Percentiles rank a stretch among this genome's conserved stretches.
These are phyloP conservation scores for Oxystoma pomonae DNA, from an alignment of 2,888 invertebrate genomes.

Conservation along the genomic window DNA sequence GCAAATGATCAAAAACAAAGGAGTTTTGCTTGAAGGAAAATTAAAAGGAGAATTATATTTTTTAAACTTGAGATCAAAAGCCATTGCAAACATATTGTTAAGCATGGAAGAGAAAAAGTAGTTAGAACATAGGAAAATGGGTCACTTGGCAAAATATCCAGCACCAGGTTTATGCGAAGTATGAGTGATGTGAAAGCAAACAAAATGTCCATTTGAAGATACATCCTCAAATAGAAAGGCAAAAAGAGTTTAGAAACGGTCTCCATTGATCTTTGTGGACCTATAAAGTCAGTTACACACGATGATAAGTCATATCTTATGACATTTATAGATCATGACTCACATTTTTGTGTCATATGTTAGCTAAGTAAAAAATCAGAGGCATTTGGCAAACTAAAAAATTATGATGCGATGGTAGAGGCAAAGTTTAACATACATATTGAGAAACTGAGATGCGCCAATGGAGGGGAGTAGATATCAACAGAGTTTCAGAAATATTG, in stretches of 20 bases:
- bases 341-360: neutral
- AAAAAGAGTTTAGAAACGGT: neutral
- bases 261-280: neutral
- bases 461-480: slow-evolving; percentile 9
- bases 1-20: too few relatives aligned
- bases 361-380: neutral
- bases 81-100: neutral
- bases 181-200: neutral
- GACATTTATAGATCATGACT: too few relatives aligned
- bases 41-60: neutral
- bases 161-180: neutral
- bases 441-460: slow-evolving; percentile 5
- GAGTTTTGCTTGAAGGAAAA: too few relatives aligned
- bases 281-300: neutral
- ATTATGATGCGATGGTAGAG: slow-evolving; percentile 1
- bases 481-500: neutral
- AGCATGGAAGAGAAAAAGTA: neutral
- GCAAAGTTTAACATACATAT: slow-evolving; percentile 6
- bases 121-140: neutral
- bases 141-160: neutral
- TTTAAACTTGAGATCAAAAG: neutral
- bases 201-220: neutral
- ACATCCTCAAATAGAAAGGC: neutral
- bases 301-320: neutral
- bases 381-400: neutral